Percentiles rank a stretch among this genome's conserved stretches.
Conservation (phyloP, 2,888 invertebrate species). For the Tachina fera region DNA sequence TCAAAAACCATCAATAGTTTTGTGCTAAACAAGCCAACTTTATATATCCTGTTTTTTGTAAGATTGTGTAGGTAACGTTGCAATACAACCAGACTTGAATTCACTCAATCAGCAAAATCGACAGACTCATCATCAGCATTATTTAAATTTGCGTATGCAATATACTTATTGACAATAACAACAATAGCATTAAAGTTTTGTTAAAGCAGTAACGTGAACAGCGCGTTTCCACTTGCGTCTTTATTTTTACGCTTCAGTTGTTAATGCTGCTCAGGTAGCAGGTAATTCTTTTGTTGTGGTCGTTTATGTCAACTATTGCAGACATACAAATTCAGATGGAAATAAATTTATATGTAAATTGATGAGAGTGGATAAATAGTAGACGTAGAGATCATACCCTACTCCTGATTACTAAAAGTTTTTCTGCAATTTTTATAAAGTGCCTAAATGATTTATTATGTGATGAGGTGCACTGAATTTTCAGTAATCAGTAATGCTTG, state of each 20-base stretch:
- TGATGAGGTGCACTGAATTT: no score
- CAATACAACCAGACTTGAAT: slow-evolving; percentile 43
- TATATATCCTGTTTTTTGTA: not conserved
- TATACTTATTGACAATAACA: slow-evolving; percentile 17
- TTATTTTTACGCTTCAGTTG: slow-evolving; percentile 23
- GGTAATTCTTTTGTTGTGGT: not conserved
- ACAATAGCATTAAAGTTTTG: slow-evolving; percentile 3
- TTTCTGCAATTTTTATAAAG: no score
- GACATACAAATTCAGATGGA: not conserved
- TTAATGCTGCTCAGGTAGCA: slow-evolving; percentile 18
- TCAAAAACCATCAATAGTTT: slow-evolving; percentile 30
- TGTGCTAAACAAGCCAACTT: slow-evolving; percentile 30
- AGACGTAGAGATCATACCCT: not conserved
- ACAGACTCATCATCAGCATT: slow-evolving; percentile 23
- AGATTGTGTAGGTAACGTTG: slow-evolving; percentile 23
- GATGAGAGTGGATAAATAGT: not conserved
- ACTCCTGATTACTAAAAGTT: no score
- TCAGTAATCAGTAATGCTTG: no score
- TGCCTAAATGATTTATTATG: no score
- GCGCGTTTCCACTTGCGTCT: not conserved
- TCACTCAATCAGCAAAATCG: slow-evolving; percentile 25
- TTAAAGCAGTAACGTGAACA: not conserved
- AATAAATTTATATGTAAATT: not conserved
- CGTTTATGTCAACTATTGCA: not conserved
- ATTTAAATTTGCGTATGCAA: slow-evolving; percentile 26